Evolutionary conservation across 2,113 vertebrate genomes (phyloP).

Genomic region (Callospermophilus lateralis): DNA sequence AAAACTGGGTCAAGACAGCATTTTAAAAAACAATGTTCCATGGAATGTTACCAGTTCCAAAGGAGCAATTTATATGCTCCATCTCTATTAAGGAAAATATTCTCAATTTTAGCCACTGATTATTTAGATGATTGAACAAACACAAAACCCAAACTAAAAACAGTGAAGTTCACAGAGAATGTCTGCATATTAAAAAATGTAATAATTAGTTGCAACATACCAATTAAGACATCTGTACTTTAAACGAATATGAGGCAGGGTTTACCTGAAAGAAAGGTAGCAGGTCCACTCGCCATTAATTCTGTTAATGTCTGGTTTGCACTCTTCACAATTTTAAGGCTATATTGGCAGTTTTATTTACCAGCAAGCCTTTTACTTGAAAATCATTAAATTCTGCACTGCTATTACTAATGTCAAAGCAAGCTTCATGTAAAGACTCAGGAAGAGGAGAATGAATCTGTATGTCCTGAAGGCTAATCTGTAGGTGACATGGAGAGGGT

Average conservation of each 20-base stretch:
- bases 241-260: not conserved
- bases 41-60: not conserved
- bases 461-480: not conserved
- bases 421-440: not conserved
- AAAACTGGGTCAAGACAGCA: not conserved
- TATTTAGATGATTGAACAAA: slow-evolving; percentile 44
- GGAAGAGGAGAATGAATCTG: not conserved
- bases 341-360: not conserved
- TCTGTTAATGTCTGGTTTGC: slow-evolving; percentile 33
- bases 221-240: slow-evolving; percentile 49
- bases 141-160: slow-evolving; percentile 49
- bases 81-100: not conserved
- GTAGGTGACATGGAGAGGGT: not conserved
- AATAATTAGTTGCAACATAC: not conserved
- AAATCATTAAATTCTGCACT: not conserved
- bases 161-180: slow-evolving; percentile 14
- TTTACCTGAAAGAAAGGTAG: slow-evolving; percentile 52
- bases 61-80: not conserved
- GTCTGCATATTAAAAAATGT: slow-evolving; percentile 50
- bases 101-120: not conserved
- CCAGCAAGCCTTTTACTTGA: slow-evolving; percentile 45
- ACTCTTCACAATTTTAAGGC: slow-evolving; percentile 14
- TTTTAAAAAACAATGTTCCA: not conserved
- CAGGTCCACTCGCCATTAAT: not conserved
- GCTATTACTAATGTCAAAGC: not conserved